These are phyloP conservation scores for Platyrinchus mystaceus DNA, from an alignment of 2,797 vertebrate species.

Conservation along the genomic window DNA sequence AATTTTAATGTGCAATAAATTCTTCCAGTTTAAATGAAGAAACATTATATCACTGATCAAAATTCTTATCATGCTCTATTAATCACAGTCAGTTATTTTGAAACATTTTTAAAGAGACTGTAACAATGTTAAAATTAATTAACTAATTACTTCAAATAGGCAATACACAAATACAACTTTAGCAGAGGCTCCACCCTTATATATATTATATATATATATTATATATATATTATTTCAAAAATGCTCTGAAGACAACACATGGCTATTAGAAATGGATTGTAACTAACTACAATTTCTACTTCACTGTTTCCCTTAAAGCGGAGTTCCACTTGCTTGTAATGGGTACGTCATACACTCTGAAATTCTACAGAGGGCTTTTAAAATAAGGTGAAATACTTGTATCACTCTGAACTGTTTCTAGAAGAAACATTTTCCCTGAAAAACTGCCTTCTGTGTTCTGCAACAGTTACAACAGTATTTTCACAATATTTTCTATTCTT, in stretches of 20 bases:
- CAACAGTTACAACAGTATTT: not conserved
- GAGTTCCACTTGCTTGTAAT: not conserved
- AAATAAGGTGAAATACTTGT: not conserved
- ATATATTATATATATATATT: no score
- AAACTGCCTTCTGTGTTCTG: not conserved
- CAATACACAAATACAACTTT: constrained; percentile 63
- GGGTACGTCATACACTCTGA: not conserved
- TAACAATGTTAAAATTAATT: constrained; percentile 79
- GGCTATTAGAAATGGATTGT: constrained; percentile 43
- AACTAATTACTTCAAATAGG: constrained; percentile 66
- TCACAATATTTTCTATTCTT: not conserved
- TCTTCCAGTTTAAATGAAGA: constrained; percentile 60
- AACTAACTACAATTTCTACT: constrained; percentile 36
- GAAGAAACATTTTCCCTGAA: not conserved
- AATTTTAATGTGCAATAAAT: constrained; percentile 70
- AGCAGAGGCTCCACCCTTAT: constrained; percentile 61
- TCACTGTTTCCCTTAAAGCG: not conserved
- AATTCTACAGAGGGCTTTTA: not conserved
- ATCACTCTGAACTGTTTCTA: not conserved
- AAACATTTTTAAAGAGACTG: constrained; percentile 69
- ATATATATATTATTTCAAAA: constrained; percentile 53
- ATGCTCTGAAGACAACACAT: not conserved
- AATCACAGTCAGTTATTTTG: constrained; percentile 74
- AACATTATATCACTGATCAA: constrained; percentile 71
- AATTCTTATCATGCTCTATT: constrained; percentile 75